Base-by-base conservation (phyloP, 2,888 invertebrate species). In the Dolomedes plantarius region DNA sequence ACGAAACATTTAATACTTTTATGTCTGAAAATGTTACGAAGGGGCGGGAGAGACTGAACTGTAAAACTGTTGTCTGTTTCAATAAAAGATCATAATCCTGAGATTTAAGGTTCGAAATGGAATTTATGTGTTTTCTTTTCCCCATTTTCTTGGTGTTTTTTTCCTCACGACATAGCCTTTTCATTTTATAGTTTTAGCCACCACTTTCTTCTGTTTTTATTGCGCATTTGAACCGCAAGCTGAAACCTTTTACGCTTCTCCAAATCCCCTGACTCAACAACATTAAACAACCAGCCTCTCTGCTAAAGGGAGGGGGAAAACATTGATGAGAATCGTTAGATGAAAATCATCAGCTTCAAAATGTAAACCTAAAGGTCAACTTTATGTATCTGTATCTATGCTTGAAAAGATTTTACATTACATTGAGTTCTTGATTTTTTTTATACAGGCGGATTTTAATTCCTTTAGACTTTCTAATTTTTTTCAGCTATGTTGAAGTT, bases 111-210 rank as follows among this genome's bases (percentile, higher is more conserved):
- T 19, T 11, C 2, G 23, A 16, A 27, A 1, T 62, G 62, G 27
- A 62, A 65, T 65, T 65, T 29, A 29, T 65, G 65, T 65, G 29
- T 65, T 16, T 29, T 65, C 23, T 31, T 11, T 65, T n/a, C 2
- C 2, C 6, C 29, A n/a, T 29, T 7, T 65, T 31, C 29, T n/a
- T 62, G 7, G 62, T n/a, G n/a, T 50, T 36, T 16, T 46, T 46
- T 16, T 16, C 23, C 23, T 62, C 16, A 2, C 6, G 13, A 11
- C n/a, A 65, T 65, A 65, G 29, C 29, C 7, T 19, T 16, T 65
- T 13, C 29, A 31, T 65, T 65, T 65, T 65, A 65, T 65, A 29
- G 65, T 31, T 65, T 65, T 29, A 29, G 11, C 11, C 31, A 3
- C 7, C 2, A 16, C 2, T 29, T 65, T 65, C 29, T 27, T 65